phyloP scores from a whole-genome alignment of 2,113 vertebrate species.

The Nyctibius bracteatus region DNA sequence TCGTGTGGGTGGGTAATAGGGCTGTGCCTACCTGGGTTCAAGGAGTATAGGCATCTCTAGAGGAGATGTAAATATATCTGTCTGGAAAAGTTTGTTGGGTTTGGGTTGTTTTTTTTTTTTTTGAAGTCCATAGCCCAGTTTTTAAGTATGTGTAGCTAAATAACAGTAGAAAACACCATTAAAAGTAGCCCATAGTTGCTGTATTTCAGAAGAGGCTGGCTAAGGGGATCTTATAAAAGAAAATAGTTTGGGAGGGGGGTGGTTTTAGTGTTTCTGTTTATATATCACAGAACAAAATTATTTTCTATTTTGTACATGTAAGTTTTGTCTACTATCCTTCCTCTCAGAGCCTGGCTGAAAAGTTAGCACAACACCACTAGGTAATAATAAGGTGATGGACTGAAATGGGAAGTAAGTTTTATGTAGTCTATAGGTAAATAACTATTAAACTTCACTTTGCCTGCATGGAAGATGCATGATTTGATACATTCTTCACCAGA shows the following conservation, averaged over 20 bases:
- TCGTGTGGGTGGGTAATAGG: background rate
- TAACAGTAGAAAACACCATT: background rate
- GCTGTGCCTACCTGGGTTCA: background rate
- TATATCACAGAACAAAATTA: background rate
- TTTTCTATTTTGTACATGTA: background rate
- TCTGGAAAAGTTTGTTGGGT: background rate
- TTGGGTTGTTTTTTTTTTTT: background rate
- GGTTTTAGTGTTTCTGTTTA: background rate
- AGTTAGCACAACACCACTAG: background rate
- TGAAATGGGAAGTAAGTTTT: background rate
- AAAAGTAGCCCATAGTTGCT: background rate
- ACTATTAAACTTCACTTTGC: background rate
- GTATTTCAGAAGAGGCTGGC: background rate
- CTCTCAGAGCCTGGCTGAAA: background rate
- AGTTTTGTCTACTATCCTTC: background rate
- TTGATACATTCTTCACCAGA: background rate
- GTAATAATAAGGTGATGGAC: accelerated
- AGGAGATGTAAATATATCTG: background rate
- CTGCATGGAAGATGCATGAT: background rate
- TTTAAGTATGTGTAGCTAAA: background rate
- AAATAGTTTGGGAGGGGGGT: background rate
- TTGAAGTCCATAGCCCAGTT: background rate
- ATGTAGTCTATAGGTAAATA: background rate
- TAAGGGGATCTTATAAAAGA: background rate
- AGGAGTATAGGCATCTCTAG: background rate